Conservation (phyloP, 2,888 invertebrate genomes). For the Trichogramma evanescens region DNA sequence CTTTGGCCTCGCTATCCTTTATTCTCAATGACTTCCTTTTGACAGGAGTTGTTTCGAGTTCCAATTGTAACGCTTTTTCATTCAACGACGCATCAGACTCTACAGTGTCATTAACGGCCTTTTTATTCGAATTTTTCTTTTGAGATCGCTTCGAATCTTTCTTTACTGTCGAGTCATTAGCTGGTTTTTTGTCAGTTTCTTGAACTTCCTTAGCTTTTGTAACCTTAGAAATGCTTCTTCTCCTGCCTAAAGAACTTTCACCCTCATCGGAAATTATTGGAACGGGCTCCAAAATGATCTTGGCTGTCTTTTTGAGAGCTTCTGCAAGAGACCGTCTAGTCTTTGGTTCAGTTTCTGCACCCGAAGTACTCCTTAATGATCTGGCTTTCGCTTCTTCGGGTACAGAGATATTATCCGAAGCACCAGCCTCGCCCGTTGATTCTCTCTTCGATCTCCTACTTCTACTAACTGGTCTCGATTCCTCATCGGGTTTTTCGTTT, state of each 20-base stretch:
- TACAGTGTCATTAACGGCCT: constrained; percentile 33
- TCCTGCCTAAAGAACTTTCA: no score
- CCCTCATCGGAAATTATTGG: no score
- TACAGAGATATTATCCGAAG: no score
- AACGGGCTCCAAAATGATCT: no score
- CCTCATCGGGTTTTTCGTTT: constrained; percentile 2
- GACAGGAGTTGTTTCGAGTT: neutral
- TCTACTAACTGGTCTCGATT: constrained; percentile 6
- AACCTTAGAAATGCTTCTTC: no score
- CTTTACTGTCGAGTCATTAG: no score
- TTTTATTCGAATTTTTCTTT: constrained; percentile 31
- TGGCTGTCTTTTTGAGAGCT: neutral
- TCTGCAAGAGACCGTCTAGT: constrained; percentile 3
- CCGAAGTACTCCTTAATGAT: neutral
- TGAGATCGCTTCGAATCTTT: constrained; percentile 29
- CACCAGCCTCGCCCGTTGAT: neutral
- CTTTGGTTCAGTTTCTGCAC: constrained; percentile 6
- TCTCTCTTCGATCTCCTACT: constrained; percentile 24
- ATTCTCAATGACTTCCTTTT: constrained; percentile 1
- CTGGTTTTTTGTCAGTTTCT: no score
- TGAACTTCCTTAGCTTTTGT: no score
- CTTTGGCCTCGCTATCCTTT: neutral
- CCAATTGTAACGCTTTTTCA: no score
- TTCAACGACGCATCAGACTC: neutral
- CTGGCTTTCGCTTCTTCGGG: neutral